Conservation (phyloP, 2,888 invertebrate species). For the Drosophila yooni region DNA sequence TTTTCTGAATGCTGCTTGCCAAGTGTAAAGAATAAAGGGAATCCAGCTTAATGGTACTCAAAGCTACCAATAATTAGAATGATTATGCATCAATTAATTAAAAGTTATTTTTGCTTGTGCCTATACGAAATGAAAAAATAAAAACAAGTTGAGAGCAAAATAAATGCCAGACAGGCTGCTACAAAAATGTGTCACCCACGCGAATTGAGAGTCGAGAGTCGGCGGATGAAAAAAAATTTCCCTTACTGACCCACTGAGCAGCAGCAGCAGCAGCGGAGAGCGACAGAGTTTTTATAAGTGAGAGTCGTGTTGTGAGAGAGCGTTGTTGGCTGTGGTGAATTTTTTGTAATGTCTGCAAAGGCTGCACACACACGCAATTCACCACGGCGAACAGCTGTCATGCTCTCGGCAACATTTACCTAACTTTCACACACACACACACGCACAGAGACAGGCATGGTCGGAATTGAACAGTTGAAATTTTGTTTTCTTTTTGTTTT, state of each 20-base stretch:
- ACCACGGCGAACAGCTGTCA: slow-evolving; percentile 68
- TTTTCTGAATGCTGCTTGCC: slow-evolving; percentile 6
- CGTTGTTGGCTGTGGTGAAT: slow-evolving; percentile 54
- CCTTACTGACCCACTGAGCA: slow-evolving; percentile 67
- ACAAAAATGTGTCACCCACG: slow-evolving; percentile 72
- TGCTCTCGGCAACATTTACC: slow-evolving; percentile 58
- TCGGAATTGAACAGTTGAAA: slow-evolving; percentile 41
- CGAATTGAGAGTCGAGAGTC: slow-evolving; percentile 40
- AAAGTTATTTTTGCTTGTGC: slow-evolving; percentile 61
- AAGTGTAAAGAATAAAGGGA: slow-evolving; percentile 7
- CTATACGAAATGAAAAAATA: slow-evolving; percentile 23
- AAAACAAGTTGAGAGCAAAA: slow-evolving; percentile 32
- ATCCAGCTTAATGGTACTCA: slow-evolving; percentile 38
- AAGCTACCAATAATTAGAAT: slow-evolving; percentile 59
- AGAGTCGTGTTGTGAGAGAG: slow-evolving; percentile 27
- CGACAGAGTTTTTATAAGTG: slow-evolving; percentile 16
- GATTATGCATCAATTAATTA: slow-evolving; percentile 74
- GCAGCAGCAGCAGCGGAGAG: slow-evolving; percentile 6
- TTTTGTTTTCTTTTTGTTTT: slow-evolving; percentile 20
- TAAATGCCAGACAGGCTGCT: slow-evolving; percentile 29
- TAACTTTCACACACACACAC: slow-evolving; percentile 28
- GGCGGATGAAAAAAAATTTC: slow-evolving; percentile 55
- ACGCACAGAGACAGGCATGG: slow-evolving; percentile 24
- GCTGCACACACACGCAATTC: slow-evolving; percentile 44
- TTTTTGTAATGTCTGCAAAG: slow-evolving; percentile 51